These are phyloP conservation scores for Rhinopomastus cyanomelas DNA, from an alignment of 2,113 vertebrate species.

Conservation along the genomic window DNA sequence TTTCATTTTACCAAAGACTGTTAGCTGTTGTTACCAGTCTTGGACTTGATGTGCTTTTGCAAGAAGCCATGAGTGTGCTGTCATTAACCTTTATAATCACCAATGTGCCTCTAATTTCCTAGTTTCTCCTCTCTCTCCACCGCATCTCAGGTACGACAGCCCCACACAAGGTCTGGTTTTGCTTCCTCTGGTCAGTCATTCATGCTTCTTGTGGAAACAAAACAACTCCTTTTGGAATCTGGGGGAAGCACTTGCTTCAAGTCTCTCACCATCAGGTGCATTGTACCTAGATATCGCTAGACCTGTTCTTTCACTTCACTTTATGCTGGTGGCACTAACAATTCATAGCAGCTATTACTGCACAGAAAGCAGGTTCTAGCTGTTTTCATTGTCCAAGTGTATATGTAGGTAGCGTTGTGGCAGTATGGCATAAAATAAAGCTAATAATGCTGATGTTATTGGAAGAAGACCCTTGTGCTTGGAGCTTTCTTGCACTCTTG, in stretches of 20 bases:
- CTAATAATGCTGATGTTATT: neutral
- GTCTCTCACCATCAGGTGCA: neutral
- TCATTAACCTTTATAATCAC: neutral
- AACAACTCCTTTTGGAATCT: neutral
- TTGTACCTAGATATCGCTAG: neutral
- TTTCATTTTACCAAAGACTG: neutral
- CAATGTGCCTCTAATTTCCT: neutral
- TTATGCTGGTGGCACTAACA: neutral
- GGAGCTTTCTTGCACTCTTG: neutral
- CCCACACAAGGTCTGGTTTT: neutral
- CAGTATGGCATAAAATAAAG: neutral
- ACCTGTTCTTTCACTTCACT: neutral
- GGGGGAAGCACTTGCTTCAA: neutral
- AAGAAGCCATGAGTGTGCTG: neutral
- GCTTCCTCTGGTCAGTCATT: neutral
- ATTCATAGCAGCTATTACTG: neutral
- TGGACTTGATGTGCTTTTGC: neutral
- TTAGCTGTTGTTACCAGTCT: neutral
- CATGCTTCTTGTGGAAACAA: neutral
- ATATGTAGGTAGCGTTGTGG: constrained; percentile 5
- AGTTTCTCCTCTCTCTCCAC: neutral
- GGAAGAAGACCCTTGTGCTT: neutral
- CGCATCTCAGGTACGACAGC: neutral
- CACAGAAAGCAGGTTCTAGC: neutral
- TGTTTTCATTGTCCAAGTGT: constrained; percentile 1